Conservation (phyloP, 2,113 vertebrate species). For the Limnothrissa miodon region DNA sequence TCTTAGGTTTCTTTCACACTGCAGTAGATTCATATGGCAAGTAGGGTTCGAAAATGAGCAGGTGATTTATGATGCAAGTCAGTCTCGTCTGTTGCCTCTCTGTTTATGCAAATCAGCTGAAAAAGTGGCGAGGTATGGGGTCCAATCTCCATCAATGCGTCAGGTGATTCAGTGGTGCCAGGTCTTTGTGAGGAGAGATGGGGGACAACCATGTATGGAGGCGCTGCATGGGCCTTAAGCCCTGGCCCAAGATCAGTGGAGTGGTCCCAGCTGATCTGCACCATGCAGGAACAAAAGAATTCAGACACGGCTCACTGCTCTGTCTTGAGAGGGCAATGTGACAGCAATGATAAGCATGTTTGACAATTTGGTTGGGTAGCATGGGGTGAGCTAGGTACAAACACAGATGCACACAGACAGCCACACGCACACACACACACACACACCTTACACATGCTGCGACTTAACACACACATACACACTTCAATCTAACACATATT, state of each 20-base stretch:
- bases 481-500: not conserved
- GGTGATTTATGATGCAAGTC: too few relatives aligned
- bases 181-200: not conserved
- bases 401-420: not conserved
- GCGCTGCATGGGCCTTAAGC: slow-evolving; percentile 1
- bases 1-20: too few relatives aligned
- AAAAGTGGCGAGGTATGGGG: not conserved
- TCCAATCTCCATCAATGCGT: not conserved
- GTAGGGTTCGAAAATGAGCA: too few relatives aligned
- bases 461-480: not conserved
- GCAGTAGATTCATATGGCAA: too few relatives aligned
- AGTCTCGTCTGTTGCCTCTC: too few relatives aligned
- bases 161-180: not conserved
- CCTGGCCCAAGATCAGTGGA: slow-evolving; percentile 36
- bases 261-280: slow-evolving; percentile 32
- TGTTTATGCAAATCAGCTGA: not conserved
- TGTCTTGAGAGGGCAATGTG: slow-evolving; percentile 34
- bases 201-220: not conserved
- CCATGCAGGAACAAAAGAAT: slow-evolving; percentile 34
- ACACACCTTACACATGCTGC: not conserved
- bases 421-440: not conserved
- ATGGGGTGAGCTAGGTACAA: not conserved
- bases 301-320: slow-evolving; percentile 27
- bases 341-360: slow-evolving; percentile 40
- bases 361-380: not conserved